Evolutionary conservation across 2,113 vertebrate genomes (phyloP), one percentile per base, ranked within the genome.

Genomic region (Melanocharis versteri): DNA sequence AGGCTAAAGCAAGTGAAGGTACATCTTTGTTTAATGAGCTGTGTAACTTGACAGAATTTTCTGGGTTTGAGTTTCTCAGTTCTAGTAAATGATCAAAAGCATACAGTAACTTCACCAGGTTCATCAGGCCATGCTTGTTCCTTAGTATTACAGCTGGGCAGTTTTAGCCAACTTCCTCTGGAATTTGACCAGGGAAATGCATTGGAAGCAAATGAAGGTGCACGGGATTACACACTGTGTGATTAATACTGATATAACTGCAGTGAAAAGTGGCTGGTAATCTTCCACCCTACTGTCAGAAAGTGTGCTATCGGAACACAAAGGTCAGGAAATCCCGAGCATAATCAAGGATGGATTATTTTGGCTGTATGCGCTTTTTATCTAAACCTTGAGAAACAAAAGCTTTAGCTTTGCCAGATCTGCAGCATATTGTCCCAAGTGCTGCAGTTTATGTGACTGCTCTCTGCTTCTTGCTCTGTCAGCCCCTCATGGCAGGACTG

Each of bases 401-500:
- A 75, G 57, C 44, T 78, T 51, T 23, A 40, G 22, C 48, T 77
- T 60, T 91, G 47, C 42, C 40, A 56, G 27, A 26, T 60, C 33
- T 56, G 48, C 50, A 12, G 31, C 4, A 1, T 5, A 1, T 23
- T 80, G 45, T 61, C 60, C 37, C 8, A 27, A 64, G 15, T 5
- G 27, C 13, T 26, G 73, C 68, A 11, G 40, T 33, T 53, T 11
- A 27, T 3, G 6, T 15, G 56, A 20, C 22, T 33, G 9, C 54
- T 69, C 61, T 75, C 30, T 71, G 44, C 17, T 16, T 23, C 31
- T 39, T 53, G 13, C 42, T 65, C 39, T 30, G 16, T 62, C 45
- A 61, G 39, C 42, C 39, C 28, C 42, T 73, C 0, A 0, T 8
- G 39, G 50, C 42, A 11, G 6, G 5, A 2, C 0, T 23, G 54